Conservation (phyloP, 2,113 vertebrate genomes). For the Sus scrofa region T2T-Sscrofa CM000812.6:247095001-247095500, state of each 20-base stretch:
- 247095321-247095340: slow-evolving; percentile 3
- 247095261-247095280: slow-evolving; percentile 31
- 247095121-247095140: slow-evolving; percentile 29
- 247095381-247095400: neutral
- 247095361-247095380: slow-evolving; percentile 8
- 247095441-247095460: neutral
- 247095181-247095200: slow-evolving; percentile 5
- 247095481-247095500: neutral
- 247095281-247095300: slow-evolving; percentile 32
- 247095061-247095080: neutral
- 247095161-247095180: slow-evolving; percentile 35
- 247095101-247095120: neutral
- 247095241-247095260: neutral
- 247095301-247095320: slow-evolving; percentile 16
- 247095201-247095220: slow-evolving; percentile 10
- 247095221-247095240: slow-evolving; percentile 16
- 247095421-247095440: neutral
- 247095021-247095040: neutral
- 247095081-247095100: slow-evolving; percentile 34
- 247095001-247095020: neutral
- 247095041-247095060: neutral
- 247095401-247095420: neutral
- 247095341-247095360: slow-evolving; percentile 26
- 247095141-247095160: slow-evolving; percentile 36
- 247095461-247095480: neutral